Evolutionary conservation across 2,113 vertebrate genomes (phyloP), one percentile per base, ranked within the genome.

Genomic region (Gobio gobio): DNA sequence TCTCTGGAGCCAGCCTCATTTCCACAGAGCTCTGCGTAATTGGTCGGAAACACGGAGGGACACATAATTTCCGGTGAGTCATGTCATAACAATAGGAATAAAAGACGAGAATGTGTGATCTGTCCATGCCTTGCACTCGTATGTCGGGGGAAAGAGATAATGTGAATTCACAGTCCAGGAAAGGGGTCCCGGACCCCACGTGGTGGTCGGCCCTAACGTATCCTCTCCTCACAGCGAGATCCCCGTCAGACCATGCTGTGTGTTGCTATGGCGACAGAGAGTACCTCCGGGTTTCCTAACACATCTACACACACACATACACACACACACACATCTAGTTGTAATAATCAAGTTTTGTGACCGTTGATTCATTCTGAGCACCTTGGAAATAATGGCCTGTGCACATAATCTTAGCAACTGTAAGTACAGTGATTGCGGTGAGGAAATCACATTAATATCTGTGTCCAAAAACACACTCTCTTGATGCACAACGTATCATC

Each of bases 251-350:
- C 47, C 86, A 89, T 88, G 85, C 86, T 88, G 83, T 83, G 75
- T 88, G 94, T 95, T 94, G 92, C 93, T 88, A 94, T 93, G 90
- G 93, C 40, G 90, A 95, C 90, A 54, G 59, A 29, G 90, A 36
- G 90, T 86, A 88, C 89, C 86, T 33, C 86, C 43, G 70, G 84
- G 80, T 79, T 86, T 70, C 84, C 86, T 64, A 56, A 82, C 89
- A 56, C 45, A 47, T 47, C 12, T 10, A 12, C 45, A 45, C 40
- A 2, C 33, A 33, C 47, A 51, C 49, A 18, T 16, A 54, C 47
- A 51, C 49, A 18, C 51, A 54, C 51, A 89, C 89, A 90, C 72
- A 84, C 87, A 89, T 86, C 82, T 76, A 79, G 61, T 59, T 54
- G 58, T 58, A 49, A 73, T 56, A 68, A 83, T 83, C 66, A 84